Evolutionary conservation across 2,888 invertebrate species (phyloP).

Genomic region (Microctonus brassicae): DNA sequence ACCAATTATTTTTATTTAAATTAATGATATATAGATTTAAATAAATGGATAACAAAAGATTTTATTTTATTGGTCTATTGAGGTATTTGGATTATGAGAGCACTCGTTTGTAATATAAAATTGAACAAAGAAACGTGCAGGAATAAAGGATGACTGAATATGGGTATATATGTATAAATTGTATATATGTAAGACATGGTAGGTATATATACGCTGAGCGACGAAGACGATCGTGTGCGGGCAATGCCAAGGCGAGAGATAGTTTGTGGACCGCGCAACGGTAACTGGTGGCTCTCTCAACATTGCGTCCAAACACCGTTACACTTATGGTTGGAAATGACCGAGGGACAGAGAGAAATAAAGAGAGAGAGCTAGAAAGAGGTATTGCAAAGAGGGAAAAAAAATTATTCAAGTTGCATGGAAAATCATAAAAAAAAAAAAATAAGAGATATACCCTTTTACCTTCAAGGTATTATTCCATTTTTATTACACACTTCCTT

Average conservation of each 20-base stretch:
- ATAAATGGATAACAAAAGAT: too few species aligned
- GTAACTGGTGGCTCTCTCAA: conserved; percentile 53
- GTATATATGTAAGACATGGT: background rate
- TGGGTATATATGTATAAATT: background rate
- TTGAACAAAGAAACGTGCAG: background rate
- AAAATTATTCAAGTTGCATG: too few species aligned
- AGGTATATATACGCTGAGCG: background rate
- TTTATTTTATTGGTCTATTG: conserved; percentile 12
- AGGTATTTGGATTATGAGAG: conserved; percentile 24
- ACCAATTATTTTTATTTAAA: too few species aligned
- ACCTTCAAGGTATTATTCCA: too few species aligned
- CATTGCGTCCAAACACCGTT: conserved; percentile 63
- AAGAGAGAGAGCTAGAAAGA: conserved; percentile 34
- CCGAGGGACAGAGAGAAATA: conserved; percentile 44
- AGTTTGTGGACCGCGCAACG: conserved; percentile 68
- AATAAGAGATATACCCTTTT: too few species aligned
- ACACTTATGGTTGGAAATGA: conserved; percentile 58
- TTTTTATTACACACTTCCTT: background rate
- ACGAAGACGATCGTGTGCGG: background rate
- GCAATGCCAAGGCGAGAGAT: conserved; percentile 31
- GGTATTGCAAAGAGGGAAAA: too few species aligned
- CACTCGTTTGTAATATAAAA: conserved; percentile 30
- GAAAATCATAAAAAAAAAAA: too few species aligned
- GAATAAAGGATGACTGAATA: conserved; percentile 1
- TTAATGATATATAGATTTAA: too few species aligned